A percentile compares a stretch with the other conserved stretches of the same genome.
Conservation (phyloP, 1,140 invertebrate species). For the Venustaconcha ellipsiformis region DNA sequence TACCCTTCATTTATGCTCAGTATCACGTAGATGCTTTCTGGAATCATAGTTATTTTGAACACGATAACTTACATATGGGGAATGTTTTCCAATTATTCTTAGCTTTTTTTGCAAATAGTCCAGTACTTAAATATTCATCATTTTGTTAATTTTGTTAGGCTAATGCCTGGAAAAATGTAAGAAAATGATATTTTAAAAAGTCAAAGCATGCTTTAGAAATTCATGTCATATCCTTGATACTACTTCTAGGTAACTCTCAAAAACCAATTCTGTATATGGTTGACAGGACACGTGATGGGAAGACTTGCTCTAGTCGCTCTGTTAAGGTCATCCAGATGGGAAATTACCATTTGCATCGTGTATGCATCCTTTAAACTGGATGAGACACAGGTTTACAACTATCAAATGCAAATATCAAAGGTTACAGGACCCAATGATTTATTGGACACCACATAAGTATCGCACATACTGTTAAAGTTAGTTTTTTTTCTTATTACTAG, state of each 20-base stretch:
- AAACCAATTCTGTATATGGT: conserved; percentile 65
- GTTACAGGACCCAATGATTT: conserved; percentile 39
- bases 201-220: too few relatives aligned
- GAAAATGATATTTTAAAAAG: too few relatives aligned
- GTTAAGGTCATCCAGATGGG: conserved; percentile 67
- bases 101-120: too few relatives aligned
- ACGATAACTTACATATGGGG: too few relatives aligned
- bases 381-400: conserved; percentile 50
- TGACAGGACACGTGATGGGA: conserved; percentile 64
- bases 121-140: too few relatives aligned
- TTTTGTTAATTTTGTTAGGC: too few relatives aligned
- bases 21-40: too few relatives aligned
- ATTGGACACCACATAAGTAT: conserved; percentile 40
- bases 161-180: too few relatives aligned
- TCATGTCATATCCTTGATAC: background rate
- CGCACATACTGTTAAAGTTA: conserved; percentile 32
- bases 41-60: too few relatives aligned
- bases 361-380: conserved; percentile 65
- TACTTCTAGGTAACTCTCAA: conserved; percentile 57
- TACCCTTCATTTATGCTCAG: too few relatives aligned
- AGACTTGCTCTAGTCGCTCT: conserved; percentile 60
- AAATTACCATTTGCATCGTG: conserved; percentile 61
- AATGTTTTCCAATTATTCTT: too few relatives aligned
- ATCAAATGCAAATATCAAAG: conserved; percentile 57
- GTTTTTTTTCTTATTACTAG: conserved; percentile 5